Evolutionary conservation across 2,113 vertebrate species (phyloP).

Genomic region (Silurus asotus): DNA sequence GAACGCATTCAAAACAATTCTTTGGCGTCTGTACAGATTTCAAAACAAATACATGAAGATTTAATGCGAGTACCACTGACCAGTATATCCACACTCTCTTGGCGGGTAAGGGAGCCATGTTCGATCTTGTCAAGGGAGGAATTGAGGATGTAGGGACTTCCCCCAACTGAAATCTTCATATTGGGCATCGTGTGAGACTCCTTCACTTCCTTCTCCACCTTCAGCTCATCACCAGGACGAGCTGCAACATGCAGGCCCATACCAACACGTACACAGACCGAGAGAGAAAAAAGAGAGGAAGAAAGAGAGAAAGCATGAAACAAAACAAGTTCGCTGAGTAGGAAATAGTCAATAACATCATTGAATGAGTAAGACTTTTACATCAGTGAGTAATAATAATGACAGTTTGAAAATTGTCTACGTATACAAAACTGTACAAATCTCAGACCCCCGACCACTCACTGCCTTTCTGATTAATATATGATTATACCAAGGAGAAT

Average conservation of each 20-base stretch:
- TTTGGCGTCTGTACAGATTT: neutral
- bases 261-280: neutral
- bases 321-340: neutral
- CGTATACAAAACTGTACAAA: neutral
- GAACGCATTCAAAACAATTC: neutral
- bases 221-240: conserved; percentile 84
- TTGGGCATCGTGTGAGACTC: conserved; percentile 85
- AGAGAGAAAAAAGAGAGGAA: neutral
- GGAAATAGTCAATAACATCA: neutral
- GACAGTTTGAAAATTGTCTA: neutral
- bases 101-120: conserved; percentile 66
- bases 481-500: neutral
- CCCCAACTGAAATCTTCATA: conserved; percentile 69
- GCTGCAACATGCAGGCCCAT: conserved; percentile 63
- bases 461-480: neutral
- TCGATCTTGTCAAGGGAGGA: conserved; percentile 71
- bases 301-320: neutral
- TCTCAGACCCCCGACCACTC: neutral
- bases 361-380: neutral
- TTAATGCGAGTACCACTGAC: conserved; percentile 68
- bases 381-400: neutral
- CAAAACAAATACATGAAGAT: neutral
- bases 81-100: conserved; percentile 79
- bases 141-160: conserved; percentile 68
- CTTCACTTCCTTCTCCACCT: conserved; percentile 84